Evolutionary conservation across 2,113 vertebrate species (phyloP), one percentile per base, ranked within the genome.

Genomic region (Chionis minor): DNA sequence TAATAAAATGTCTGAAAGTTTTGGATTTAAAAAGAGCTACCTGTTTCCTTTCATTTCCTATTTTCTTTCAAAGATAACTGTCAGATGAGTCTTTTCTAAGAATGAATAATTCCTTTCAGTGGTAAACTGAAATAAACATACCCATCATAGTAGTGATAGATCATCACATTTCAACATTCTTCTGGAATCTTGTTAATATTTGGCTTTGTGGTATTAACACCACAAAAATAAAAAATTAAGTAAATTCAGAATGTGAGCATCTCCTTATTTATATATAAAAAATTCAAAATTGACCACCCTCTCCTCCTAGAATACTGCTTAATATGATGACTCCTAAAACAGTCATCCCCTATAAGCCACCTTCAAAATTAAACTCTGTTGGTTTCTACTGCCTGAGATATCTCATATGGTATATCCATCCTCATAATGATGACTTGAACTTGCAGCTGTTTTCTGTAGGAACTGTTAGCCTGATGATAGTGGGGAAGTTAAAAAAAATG

Each of bases 101-200:
- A 83, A 38, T 47, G 40, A 71, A 71, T 55, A 44, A 16, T 23
- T 44, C 4, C 38, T 86, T 75, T 56, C 52, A 42, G 9, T n/a
- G 47, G n/a, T n/a, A n/a, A n/a, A n/a, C n/a, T n/a, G n/a, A n/a
- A n/a, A n/a, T n/a, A n/a, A n/a, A 72, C 3, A 62, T 47, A 38
- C 0, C 10, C 16, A n/a, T 30, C 1, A 0, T 49, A 32, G 3
- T 15, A 61, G 8, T 24, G 9, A 54, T 7, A 61, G 7, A 33
- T 47, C 14, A 52, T 62, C n/a, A 44, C 1, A n/a, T 66, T 86
- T 58, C 63, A 32, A 1, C 8, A 66, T 92, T 70, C 20, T 10
- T 2, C 22, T 88, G 42, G 23, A 94, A 74, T 73, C 7, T n/a
- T 80, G 4, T 45, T 83, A 51, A 59, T 73, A 74, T 66, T 47